Conservation (phyloP, 2,113 vertebrate species). For the Chiloscyllium plagiosum region DNA sequence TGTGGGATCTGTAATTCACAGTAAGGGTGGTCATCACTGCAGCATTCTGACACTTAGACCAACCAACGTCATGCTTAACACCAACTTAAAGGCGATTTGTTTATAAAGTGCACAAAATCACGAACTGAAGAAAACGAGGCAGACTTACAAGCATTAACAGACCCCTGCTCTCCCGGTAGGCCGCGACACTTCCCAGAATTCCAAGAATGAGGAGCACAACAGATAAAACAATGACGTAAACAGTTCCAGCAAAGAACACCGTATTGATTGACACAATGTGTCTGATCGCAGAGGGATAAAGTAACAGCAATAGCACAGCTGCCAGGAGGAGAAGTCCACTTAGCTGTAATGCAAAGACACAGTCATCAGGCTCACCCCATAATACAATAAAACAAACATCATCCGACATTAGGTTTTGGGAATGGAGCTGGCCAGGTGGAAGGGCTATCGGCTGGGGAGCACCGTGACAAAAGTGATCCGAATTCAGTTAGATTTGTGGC, state of each 20-base stretch:
- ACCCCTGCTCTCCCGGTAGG: neutral
- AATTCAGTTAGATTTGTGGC: neutral
- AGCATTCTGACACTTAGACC: neutral
- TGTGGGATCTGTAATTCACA: neutral
- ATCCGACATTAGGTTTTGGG: neutral
- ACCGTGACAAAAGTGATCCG: neutral
- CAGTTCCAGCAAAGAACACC: neutral
- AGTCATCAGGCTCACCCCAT: neutral
- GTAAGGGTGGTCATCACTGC: neutral
- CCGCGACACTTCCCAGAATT: neutral
- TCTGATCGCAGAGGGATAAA: neutral
- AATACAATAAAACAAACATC: neutral
- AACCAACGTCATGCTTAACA: neutral
- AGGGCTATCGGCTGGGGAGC: neutral
- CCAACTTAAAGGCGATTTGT: neutral
- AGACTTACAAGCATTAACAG: slow-evolving; percentile 11
- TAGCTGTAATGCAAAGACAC: slow-evolving; percentile 16
- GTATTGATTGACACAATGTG: neutral
- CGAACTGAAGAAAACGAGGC: neutral
- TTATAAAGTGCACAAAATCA: neutral
- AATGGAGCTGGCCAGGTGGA: neutral
- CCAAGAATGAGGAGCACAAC: neutral
- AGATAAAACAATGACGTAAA: neutral
- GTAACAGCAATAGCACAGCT: neutral
- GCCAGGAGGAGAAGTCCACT: neutral